These are phyloP conservation scores for Erebia ligea DNA, from an alignment of 2,888 invertebrate genomes.

Conservation along the genomic window DNA sequence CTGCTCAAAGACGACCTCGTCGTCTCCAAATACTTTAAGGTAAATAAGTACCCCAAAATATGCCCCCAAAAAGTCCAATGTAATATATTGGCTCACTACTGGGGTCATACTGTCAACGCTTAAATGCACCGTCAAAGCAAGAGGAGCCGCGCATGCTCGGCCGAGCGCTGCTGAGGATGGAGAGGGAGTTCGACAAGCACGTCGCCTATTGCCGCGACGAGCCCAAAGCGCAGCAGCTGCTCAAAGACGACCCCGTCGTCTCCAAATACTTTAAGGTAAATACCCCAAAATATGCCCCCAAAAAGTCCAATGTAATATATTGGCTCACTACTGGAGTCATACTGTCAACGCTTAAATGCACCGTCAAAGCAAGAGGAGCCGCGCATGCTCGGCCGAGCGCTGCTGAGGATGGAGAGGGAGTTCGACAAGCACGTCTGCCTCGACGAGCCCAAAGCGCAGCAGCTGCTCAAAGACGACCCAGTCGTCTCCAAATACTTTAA, in stretches of 20 bases:
- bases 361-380: slow-evolving; percentile 85
- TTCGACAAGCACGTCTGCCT: slow-evolving; percentile 97
- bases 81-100: no score
- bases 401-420: slow-evolving; percentile 94
- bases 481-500: slow-evolving; percentile 91
- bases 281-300: neutral
- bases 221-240: slow-evolving; percentile 91
- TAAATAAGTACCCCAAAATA: slow-evolving; percentile 51
- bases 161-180: slow-evolving; percentile 93
- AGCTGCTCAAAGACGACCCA: slow-evolving; percentile 88
- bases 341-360: no score
- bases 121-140: no score
- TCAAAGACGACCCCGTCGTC: slow-evolving; percentile 87
- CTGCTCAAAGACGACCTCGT: slow-evolving; percentile 88
- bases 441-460: slow-evolving; percentile 92
- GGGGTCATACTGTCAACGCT: no score
- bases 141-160: slow-evolving; percentile 94
- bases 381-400: slow-evolving; percentile 93
- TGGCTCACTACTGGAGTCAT: no score
- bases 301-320: neutral
- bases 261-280: slow-evolving; percentile 91
- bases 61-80: neutral
- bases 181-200: slow-evolving; percentile 97
- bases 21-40: slow-evolving; percentile 92
- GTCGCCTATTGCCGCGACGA: slow-evolving; percentile 95